Conservation (phyloP, 2,113 vertebrate genomes). For the Chiloscyllium plagiosum region DNA sequence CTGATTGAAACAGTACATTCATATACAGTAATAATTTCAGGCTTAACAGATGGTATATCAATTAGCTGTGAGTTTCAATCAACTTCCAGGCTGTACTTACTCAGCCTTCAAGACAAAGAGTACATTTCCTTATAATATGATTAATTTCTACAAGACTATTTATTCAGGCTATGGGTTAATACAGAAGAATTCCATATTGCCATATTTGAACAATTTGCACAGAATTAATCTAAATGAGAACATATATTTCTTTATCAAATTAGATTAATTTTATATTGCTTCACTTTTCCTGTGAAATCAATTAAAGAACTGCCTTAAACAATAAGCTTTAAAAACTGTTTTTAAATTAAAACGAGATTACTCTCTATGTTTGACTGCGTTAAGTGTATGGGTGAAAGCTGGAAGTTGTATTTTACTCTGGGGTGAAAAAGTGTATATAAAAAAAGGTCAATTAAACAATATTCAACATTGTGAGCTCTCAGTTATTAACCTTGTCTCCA, state of each 20-base stretch:
- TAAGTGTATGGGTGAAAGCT: neutral
- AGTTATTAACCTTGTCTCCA: constrained; percentile 17
- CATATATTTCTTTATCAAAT: neutral
- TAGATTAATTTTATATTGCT: neutral
- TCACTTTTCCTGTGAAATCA: neutral
- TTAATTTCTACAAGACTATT: neutral
- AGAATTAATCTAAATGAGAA: constrained; percentile 15
- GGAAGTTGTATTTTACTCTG: neutral
- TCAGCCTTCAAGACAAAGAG: neutral
- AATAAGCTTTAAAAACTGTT: neutral
- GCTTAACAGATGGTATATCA: neutral
- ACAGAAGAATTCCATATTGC: neutral
- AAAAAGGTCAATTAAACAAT: constrained; percentile 25
- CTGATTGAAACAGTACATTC: neutral
- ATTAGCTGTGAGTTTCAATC: neutral
- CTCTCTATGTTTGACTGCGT: neutral
- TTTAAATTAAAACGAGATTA: neutral
- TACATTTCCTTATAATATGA: neutral
- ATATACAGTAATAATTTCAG: neutral
- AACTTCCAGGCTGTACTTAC: neutral
- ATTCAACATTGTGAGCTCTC: neutral
- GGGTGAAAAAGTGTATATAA: neutral
- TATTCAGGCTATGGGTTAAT: constrained; percentile 1
- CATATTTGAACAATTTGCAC: neutral
- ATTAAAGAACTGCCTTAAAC: constrained; percentile 11